A percentile compares a stretch with the other conserved stretches of the same genome.
Conservation (phyloP, 2,797 vertebrate genomes). For the Coranthus polyacanthus region DNA sequence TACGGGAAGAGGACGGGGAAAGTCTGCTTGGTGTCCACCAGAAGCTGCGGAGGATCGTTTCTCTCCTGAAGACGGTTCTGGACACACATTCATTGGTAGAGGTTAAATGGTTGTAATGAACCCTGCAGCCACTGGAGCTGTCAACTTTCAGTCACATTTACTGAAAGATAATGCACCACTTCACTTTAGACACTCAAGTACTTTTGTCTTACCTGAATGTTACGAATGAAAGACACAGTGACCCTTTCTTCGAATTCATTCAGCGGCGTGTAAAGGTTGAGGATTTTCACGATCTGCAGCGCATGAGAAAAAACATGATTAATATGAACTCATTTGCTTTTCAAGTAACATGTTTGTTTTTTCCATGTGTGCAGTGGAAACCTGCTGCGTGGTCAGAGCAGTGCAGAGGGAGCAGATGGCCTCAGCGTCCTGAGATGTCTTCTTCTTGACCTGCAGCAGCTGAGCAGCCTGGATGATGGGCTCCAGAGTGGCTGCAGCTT, state of each 20-base stretch:
- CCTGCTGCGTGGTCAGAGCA: constrained; percentile 85
- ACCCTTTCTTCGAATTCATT: constrained; percentile 98
- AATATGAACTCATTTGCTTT: neutral
- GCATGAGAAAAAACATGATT: neutral
- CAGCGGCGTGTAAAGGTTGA: constrained; percentile 96
- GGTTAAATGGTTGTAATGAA: neutral
- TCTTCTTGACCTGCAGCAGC: constrained; percentile 97
- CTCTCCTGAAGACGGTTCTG: constrained; percentile 89
- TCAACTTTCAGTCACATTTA: too few relatives aligned
- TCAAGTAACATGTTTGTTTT: neutral
- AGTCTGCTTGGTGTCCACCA: constrained; percentile 91
- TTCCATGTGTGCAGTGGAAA: constrained; percentile 7
- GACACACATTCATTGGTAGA: constrained; percentile 27
- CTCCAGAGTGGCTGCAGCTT: constrained; percentile 87
- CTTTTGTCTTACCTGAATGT: constrained; percentile 89
- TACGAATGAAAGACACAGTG: constrained; percentile 94
- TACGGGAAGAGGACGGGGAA: constrained; percentile 94
- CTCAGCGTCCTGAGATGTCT: constrained; percentile 91
- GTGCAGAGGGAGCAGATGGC: constrained; percentile 94
- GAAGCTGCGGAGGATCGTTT: constrained; percentile 89
- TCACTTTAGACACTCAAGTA: neutral
- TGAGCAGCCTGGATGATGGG: constrained; percentile 96
- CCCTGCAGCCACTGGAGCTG: neutral
- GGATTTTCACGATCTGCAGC: constrained; percentile 94
- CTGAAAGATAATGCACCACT: too few relatives aligned